Conservation (phyloP, 2,113 vertebrate genomes). For the Melanerpes aurifrons region DNA sequence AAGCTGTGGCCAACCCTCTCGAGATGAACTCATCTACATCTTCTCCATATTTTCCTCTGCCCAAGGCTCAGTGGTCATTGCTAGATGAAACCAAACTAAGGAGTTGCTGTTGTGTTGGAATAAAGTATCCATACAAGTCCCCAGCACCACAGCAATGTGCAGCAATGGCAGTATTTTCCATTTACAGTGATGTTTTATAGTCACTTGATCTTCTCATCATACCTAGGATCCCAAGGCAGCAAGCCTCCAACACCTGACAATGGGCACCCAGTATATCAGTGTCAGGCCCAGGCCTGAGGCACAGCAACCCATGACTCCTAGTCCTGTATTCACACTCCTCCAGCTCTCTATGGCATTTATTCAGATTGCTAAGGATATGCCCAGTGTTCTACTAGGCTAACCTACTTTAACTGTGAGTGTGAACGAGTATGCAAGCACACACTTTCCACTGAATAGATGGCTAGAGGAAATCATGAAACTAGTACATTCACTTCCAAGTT, state of each 20-base stretch:
- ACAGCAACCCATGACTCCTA: background rate
- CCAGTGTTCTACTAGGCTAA: background rate
- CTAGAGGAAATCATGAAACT: background rate
- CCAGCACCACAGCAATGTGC: background rate
- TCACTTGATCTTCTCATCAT: background rate
- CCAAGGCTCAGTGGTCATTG: background rate
- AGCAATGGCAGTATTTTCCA: background rate
- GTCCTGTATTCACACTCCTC: background rate
- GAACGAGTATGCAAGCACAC: background rate
- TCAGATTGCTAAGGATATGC: background rate
- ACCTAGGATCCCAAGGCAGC: background rate
- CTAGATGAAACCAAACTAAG: background rate
- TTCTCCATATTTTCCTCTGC: background rate
- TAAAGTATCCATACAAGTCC: background rate
- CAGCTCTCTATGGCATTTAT: background rate
- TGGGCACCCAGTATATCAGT: rapidly evolving
- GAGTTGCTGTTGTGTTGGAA: background rate
- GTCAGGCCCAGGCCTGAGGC: background rate
- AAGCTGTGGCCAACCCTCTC: background rate
- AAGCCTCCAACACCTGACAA: background rate
- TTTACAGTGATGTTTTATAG: background rate
- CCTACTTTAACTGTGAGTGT: background rate
- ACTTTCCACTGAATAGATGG: background rate
- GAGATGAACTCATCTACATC: background rate
- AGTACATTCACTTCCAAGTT: background rate